Evolutionary conservation across 1,140 invertebrate species (phyloP), one percentile per base, ranked within the genome.

Genomic region (Hycleus cichorii): DNA sequence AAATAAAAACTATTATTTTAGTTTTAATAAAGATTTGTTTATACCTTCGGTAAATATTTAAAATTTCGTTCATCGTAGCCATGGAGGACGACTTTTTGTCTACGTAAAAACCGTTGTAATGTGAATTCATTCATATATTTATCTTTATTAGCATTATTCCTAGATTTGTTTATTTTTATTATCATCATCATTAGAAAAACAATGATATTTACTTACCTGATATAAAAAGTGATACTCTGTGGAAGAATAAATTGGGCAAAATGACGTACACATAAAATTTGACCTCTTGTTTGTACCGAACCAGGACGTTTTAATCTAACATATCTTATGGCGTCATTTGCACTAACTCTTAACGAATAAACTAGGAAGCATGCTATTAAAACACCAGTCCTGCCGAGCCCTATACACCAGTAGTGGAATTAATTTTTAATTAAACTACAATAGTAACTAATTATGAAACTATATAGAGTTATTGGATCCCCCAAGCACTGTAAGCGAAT

Each of bases 311-410:
- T 89, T 63, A 83, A 80, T 50, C 91, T 75, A n/a, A 95, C 87
- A 67, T 89, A 86, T 47, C 87, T 80, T 57, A 94, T 90, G 1
- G 89, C 89, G 59, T 91, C 88, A 67, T 87, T 86, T 1, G 89
- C 86, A 39, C 81, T 75, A 24, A 91, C 83, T 61, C 90, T 76
- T 62, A 89, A 79, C 27, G 83, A 83, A 73, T 88, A 93, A 9
- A 94, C 84, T 8, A 95, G 78, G 75, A 90, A 93, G 74, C 88
- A 91, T 1, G 90, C 87, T 60, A 94, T 91, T 10, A 94, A 75
- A 3, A 94, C 88, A 2, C 91, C 91, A 3, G 91, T 94, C 64
- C 91, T 77, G 2, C 91, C 91, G 46, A 90, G 73, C 64, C 87
- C 87, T 87, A 71, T 49, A 75, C 18, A 18, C 18, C 18, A 18